These are phyloP conservation scores for Stenoptilia bipunctidactyla DNA, from an alignment of 2,888 invertebrate species.

Conservation along the genomic window DNA sequence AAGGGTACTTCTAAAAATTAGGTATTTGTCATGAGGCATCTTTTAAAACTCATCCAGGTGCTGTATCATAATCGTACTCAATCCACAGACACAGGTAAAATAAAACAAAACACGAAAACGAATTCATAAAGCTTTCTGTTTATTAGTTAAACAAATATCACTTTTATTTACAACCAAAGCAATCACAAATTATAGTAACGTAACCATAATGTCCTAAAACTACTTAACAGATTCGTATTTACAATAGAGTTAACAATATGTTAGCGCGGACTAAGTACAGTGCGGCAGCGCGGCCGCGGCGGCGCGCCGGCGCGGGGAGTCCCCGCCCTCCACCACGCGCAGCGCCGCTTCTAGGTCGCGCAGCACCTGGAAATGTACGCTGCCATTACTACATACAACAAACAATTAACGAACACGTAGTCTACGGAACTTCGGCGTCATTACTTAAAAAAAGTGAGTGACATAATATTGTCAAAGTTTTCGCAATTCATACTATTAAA, in stretches of 20 bases:
- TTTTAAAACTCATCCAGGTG: too few relatives aligned
- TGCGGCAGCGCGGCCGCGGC: slow-evolving; percentile 59
- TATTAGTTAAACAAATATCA: slow-evolving; percentile 71
- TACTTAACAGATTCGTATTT: slow-evolving; percentile 69
- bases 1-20: too few relatives aligned
- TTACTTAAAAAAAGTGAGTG: too few relatives aligned
- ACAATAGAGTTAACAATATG: slow-evolving; percentile 63
- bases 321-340: slow-evolving; percentile 65
- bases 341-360: slow-evolving; percentile 91
- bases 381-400: too few relatives aligned
- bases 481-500: too few relatives aligned
- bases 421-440: too few relatives aligned
- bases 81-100: too few relatives aligned
- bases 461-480: too few relatives aligned
- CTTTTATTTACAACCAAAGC: slow-evolving; percentile 71
- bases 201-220: slow-evolving; percentile 66
- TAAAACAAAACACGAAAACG: background rate
- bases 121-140: slow-evolving; percentile 54
- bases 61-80: too few relatives aligned
- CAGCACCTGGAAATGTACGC: slow-evolving; percentile 78
- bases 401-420: too few relatives aligned
- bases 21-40: too few relatives aligned
- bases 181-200: slow-evolving; percentile 64
- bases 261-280: slow-evolving; percentile 2
- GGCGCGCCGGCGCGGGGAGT: slow-evolving; percentile 54